Conservation (phyloP, 2,888 invertebrate species). For the Pharmacophagus antenor region DNA sequence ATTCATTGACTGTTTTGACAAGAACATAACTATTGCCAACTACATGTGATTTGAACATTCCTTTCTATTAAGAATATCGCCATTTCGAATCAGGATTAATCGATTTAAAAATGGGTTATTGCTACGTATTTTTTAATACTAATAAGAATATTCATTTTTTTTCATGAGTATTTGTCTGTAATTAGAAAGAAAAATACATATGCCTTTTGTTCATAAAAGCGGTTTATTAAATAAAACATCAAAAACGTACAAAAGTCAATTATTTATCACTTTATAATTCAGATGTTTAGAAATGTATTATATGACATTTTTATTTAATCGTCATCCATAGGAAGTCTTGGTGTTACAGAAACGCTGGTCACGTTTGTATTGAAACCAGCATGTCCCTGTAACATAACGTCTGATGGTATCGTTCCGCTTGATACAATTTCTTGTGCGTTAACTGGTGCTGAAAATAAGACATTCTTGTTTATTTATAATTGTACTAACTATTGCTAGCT, state of each 20-base stretch:
- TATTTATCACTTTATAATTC: not conserved
- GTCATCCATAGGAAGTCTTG: slow-evolving; percentile 38
- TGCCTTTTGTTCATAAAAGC: not conserved
- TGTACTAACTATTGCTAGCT: no score
- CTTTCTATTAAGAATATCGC: not conserved
- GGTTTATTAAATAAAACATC: not conserved
- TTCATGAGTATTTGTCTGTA: no score
- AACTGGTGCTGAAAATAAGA: slow-evolving; percentile 28
- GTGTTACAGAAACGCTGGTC: slow-evolving; percentile 36
- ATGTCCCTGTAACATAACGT: slow-evolving; percentile 32
- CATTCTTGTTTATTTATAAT: no score
- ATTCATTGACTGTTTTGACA: not conserved
- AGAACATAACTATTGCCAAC: not conserved
- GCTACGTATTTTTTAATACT: no score
- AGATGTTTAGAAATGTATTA: not conserved
- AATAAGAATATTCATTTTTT: no score
- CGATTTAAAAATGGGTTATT: no score
- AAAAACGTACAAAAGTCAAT: not conserved
- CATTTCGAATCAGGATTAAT: not conserved
- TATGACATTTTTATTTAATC: slow-evolving; percentile 29
- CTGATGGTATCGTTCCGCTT: slow-evolving; percentile 37
- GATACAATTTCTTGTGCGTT: not conserved
- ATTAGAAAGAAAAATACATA: no score
- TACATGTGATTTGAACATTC: not conserved
- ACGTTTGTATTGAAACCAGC: slow-evolving; percentile 21